Percentiles rank a stretch among this genome's conserved stretches.
Conservation (phyloP, 2,888 invertebrate species). For the Diachrysia chrysitis region DNA sequence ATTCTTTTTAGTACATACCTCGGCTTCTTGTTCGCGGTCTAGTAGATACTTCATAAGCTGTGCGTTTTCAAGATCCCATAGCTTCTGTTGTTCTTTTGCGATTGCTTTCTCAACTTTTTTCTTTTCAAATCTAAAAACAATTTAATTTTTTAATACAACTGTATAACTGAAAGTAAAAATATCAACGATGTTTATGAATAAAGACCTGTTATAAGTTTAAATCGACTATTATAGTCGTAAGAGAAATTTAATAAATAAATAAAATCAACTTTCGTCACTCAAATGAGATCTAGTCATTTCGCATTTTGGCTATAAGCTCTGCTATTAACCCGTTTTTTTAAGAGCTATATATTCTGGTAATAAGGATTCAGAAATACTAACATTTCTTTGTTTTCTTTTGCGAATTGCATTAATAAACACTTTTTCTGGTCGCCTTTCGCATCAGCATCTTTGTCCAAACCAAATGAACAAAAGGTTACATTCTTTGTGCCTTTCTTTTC, state of each 20-base stretch:
- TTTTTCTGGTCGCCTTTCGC: conserved; percentile 40
- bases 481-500: conserved; percentile 49
- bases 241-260: too few relatives aligned
- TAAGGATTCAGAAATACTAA: conserved; percentile 59
- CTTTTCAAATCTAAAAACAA: conserved; percentile 51
- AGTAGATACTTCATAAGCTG: conserved; percentile 58
- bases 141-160: too few relatives aligned
- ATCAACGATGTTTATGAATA: too few relatives aligned
- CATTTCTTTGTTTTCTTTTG: conserved; percentile 68
- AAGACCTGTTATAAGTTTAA: too few relatives aligned
- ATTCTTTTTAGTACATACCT: conserved; percentile 39
- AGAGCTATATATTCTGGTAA: too few relatives aligned
- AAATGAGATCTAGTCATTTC: too few relatives aligned
- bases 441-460: conserved; percentile 56
- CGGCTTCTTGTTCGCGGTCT: conserved; percentile 54
- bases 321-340: too few relatives aligned
- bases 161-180: too few relatives aligned
- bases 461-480: conserved; percentile 54
- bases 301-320: too few relatives aligned
- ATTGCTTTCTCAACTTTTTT: conserved; percentile 52
- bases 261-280: too few relatives aligned
- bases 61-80: conserved; percentile 54
- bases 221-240: too few relatives aligned
- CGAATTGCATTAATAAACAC: conserved; percentile 54
- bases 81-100: conserved; percentile 53